Evolutionary conservation across 2,113 vertebrate genomes (phyloP).

Genomic region (Dermatemys mawii): DNA sequence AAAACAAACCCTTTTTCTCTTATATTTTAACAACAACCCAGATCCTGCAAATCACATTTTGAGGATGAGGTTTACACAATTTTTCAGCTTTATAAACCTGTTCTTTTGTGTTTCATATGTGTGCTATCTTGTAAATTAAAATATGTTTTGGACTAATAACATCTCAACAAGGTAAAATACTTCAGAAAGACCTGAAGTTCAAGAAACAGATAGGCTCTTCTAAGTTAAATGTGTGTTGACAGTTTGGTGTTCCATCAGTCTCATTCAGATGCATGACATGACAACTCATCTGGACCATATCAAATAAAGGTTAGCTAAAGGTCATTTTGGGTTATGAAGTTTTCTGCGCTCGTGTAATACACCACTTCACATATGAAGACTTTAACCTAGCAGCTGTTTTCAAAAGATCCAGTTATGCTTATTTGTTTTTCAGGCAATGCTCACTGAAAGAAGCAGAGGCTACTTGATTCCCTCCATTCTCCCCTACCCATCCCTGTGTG

Average conservation of each 20-base stretch:
- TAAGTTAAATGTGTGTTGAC: background rate
- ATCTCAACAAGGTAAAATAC: background rate
- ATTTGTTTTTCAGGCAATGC: background rate
- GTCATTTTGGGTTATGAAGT: background rate
- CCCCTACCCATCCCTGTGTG: background rate
- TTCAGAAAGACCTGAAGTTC: background rate
- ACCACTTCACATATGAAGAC: background rate
- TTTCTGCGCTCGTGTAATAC: background rate
- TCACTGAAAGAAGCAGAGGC: background rate
- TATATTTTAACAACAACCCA: background rate
- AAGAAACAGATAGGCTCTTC: fast-evolving
- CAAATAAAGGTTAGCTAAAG: background rate
- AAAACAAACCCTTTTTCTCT: background rate
- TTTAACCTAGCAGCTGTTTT: background rate
- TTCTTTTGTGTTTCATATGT: background rate
- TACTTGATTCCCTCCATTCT: background rate
- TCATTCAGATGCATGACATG: background rate
- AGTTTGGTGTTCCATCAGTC: background rate
- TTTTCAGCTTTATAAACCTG: background rate
- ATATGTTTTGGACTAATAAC: background rate
- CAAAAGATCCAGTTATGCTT: background rate
- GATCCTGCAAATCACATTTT: background rate
- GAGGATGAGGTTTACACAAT: background rate
- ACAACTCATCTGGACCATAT: background rate
- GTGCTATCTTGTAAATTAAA: background rate